Conservation (phyloP, 2,113 vertebrate genomes). For the Micronisus gabar region DNA sequence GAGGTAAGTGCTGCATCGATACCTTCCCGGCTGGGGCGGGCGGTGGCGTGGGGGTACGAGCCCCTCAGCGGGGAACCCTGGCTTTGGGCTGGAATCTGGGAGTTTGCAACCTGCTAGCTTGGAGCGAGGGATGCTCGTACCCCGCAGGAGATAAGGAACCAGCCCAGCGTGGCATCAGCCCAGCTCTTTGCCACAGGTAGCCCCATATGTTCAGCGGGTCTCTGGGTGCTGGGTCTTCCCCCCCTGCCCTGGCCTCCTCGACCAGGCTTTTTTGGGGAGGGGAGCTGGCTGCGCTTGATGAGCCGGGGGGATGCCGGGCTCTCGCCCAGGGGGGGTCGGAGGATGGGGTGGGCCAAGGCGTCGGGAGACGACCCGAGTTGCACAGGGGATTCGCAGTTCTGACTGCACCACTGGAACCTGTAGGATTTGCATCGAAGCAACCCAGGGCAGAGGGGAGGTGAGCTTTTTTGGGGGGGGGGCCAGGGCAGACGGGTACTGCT, state of each 20-base stretch:
- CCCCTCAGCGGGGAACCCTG: accelerated
- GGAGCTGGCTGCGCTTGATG: background rate
- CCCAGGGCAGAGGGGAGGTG: background rate
- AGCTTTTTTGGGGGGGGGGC: no score
- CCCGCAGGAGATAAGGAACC: background rate
- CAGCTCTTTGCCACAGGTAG: constrained; percentile 64
- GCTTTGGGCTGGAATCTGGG: background rate
- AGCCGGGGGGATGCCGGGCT: background rate
- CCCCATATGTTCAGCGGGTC: background rate
- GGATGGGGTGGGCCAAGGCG: background rate
- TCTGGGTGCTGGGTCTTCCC: background rate
- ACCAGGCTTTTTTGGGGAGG: background rate
- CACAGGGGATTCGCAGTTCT: background rate
- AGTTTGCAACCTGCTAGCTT: background rate
- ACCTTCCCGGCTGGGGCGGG: background rate
- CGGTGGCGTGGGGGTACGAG: background rate
- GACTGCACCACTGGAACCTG: constrained; percentile 37
- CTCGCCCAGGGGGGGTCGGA: background rate
- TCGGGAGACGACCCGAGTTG: background rate
- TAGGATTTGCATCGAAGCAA: background rate
- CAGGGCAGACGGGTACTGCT: background rate
- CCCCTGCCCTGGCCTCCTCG: accelerated
- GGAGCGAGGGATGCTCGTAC: background rate
- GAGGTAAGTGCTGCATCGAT: constrained; percentile 81
- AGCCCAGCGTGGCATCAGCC: background rate